A percentile compares a stretch with the other conserved stretches of the same genome.
Conservation (phyloP, 2,113 vertebrate species). For the Festucalex cinctus region DNA sequence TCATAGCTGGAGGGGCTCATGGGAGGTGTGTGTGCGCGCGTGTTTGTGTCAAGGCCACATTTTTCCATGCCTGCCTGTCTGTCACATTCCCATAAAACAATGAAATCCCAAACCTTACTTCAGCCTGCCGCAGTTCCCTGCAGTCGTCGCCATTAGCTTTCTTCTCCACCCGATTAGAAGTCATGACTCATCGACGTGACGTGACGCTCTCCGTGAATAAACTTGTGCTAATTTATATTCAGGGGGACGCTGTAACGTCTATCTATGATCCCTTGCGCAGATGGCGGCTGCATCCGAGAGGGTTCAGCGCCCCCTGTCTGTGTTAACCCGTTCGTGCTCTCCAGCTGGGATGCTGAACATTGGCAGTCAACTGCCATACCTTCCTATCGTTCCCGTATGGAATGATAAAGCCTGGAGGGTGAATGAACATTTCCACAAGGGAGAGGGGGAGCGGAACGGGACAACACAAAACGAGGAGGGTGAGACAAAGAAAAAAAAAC, state of each 20-base stretch:
- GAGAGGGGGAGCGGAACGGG: background rate
- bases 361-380: background rate
- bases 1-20: slow-evolving; percentile 65
- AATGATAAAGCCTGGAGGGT: slow-evolving; percentile 31
- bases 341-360: slow-evolving; percentile 7
- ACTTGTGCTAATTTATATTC: slow-evolving; percentile 43
- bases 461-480: background rate
- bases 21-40: slow-evolving; percentile 5
- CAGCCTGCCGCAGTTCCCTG: slow-evolving; percentile 49
- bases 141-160: slow-evolving; percentile 32
- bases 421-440: slow-evolving; percentile 23
- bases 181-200: slow-evolving; percentile 45
- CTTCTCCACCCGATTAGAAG: slow-evolving; percentile 47
- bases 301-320: slow-evolving; percentile 27
- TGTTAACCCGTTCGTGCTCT: slow-evolving; percentile 35
- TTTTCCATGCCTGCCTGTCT: slow-evolving; percentile 53
- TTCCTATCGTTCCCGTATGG: slow-evolving; percentile 39
- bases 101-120: slow-evolving; percentile 59
- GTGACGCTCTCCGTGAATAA: slow-evolving; percentile 26
- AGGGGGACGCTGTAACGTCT: slow-evolving; percentile 18
- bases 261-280: slow-evolving; percentile 16
- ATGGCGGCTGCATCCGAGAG: slow-evolving; percentile 19
- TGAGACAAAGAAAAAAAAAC: slow-evolving; percentile 22
- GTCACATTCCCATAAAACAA: slow-evolving; percentile 73
- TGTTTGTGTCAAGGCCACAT: slow-evolving; percentile 16